These are phyloP conservation scores for Blastomussa wellsi DNA, from an alignment of 92 coral and sea anemone genomes.

Conservation along the genomic window DNA sequence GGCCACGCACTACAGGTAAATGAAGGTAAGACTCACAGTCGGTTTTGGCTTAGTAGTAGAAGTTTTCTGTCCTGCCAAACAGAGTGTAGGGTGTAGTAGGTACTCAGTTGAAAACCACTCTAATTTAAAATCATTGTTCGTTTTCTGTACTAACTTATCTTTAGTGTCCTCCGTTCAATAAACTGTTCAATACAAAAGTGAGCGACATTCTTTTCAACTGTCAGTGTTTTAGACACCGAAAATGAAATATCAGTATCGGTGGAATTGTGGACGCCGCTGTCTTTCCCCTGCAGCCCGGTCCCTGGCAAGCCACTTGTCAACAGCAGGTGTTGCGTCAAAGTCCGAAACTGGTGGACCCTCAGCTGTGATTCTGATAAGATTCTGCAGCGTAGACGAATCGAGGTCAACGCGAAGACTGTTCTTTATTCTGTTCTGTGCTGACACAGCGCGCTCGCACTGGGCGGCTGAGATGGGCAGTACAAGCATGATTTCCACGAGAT, in stretches of 20 bases:
- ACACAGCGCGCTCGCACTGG: slow-evolving; percentile 56
- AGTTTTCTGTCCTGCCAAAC: too few species aligned
- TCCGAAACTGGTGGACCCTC: slow-evolving; percentile 63
- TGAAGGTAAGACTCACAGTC: too few species aligned
- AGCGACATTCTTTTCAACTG: neutral
- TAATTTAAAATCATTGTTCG: too few species aligned
- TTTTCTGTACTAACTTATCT: too few species aligned
- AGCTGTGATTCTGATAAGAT: slow-evolving; percentile 54
- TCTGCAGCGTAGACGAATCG: slow-evolving; percentile 47
- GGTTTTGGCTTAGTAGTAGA: too few species aligned
- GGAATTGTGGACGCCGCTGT: slow-evolving; percentile 47
- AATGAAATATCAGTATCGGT: neutral
- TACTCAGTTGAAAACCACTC: too few species aligned
- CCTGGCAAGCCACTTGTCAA: slow-evolving; percentile 54
- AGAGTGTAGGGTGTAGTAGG: too few species aligned
- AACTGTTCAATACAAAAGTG: slow-evolving; percentile 10
- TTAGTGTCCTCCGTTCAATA: too few species aligned
- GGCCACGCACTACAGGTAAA: too few species aligned
- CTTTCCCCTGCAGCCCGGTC: slow-evolving; percentile 47
- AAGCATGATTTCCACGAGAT: slow-evolving; percentile 61
- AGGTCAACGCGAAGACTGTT: slow-evolving; percentile 49
- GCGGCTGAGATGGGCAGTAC: slow-evolving; percentile 62
- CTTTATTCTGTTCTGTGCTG: slow-evolving; percentile 63
- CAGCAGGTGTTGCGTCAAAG: slow-evolving; percentile 55
- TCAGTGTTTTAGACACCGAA: too few species aligned